phyloP scores from a whole-genome alignment of 1,140 invertebrate species.

The Manduca sexta region DNA sequence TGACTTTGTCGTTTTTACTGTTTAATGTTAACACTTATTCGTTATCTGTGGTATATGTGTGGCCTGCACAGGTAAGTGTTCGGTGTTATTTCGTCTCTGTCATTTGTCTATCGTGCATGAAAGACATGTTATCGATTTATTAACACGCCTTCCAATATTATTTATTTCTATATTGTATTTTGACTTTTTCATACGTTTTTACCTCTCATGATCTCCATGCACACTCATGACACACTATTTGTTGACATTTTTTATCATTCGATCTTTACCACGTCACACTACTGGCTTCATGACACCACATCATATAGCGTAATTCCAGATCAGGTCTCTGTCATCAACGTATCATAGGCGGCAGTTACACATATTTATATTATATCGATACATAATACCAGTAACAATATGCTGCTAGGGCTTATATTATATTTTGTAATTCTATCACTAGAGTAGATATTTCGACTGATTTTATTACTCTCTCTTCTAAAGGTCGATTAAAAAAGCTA shows the following conservation, averaged over 20 bases:
- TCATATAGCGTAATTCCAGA: conserved; percentile 7
- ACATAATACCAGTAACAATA: conserved; percentile 21
- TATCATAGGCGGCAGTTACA: conserved; percentile 17
- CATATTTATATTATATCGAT: conserved; percentile 29
- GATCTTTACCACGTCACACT: conserved; percentile 18
- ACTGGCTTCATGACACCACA: conserved; percentile 36
- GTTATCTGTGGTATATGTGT: conserved; percentile 35
- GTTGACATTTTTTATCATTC: conserved; percentile 21
- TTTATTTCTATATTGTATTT: conserved; percentile 34
- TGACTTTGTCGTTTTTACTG: conserved; percentile 37
- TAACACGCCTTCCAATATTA: conserved; percentile 32
- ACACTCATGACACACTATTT: conserved; percentile 50
- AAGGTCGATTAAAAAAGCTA: conserved; percentile 26
- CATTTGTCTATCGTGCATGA: conserved; percentile 59
- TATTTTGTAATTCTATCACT: conserved; percentile 42
- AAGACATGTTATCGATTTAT: conserved; percentile 34
- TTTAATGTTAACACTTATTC: conserved; percentile 35
- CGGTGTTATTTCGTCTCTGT: conserved; percentile 51
- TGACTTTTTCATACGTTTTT: conserved; percentile 44
- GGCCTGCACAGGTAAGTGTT: conserved; percentile 54
- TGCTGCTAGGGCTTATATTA: conserved; percentile 47
- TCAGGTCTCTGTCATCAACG: conserved; percentile 24
- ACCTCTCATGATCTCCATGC: conserved; percentile 57
- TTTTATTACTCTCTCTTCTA: conserved; percentile 27
- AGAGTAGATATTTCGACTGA: conserved; percentile 47